Percentiles rank a stretch among this genome's conserved stretches.
Evolutionary conservation across 2,888 invertebrate species (phyloP).

Genomic region (Perizoma flavofasciatum): DNA sequence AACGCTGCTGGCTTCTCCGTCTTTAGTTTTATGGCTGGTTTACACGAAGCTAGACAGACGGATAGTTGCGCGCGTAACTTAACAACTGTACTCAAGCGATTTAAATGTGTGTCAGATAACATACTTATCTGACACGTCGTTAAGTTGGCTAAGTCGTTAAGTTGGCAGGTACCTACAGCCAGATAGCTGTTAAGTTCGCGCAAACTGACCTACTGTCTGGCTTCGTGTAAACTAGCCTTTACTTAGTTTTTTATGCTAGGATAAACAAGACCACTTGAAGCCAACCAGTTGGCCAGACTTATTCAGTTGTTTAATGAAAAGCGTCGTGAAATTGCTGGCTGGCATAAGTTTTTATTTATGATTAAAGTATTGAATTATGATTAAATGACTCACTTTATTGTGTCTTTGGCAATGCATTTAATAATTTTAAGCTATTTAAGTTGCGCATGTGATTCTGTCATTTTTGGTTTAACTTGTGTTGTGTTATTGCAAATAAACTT

Average conservation of each 20-base stretch:
- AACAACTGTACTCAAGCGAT: background rate
- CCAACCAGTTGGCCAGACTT: background rate
- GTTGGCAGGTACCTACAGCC: no score
- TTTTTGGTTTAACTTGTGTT: slow-evolving; percentile 11
- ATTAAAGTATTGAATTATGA: background rate
- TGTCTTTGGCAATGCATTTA: slow-evolving; percentile 9
- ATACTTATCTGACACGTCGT: no score
- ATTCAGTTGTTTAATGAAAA: background rate
- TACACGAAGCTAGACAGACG: no score
- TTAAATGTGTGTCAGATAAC: no score
- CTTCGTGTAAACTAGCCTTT: background rate
- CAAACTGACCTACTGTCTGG: no score
- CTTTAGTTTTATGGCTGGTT: no score
- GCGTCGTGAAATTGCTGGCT: background rate
- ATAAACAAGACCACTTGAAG: background rate
- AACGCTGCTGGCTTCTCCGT: no score
- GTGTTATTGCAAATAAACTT: slow-evolving; percentile 20
- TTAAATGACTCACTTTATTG: slow-evolving; percentile 1
- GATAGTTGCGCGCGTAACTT: background rate
- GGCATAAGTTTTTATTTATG: background rate
- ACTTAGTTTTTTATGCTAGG: background rate
- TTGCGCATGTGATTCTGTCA: background rate
- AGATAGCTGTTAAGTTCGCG: no score
- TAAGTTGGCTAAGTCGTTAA: no score
- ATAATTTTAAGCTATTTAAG: slow-evolving; percentile 7